A percentile compares a stretch with the other conserved stretches of the same genome.
These are phyloP conservation scores for Platichthys stellatus DNA, from an alignment of 2,113 vertebrate genomes.

Conservation along the genomic window DNA sequence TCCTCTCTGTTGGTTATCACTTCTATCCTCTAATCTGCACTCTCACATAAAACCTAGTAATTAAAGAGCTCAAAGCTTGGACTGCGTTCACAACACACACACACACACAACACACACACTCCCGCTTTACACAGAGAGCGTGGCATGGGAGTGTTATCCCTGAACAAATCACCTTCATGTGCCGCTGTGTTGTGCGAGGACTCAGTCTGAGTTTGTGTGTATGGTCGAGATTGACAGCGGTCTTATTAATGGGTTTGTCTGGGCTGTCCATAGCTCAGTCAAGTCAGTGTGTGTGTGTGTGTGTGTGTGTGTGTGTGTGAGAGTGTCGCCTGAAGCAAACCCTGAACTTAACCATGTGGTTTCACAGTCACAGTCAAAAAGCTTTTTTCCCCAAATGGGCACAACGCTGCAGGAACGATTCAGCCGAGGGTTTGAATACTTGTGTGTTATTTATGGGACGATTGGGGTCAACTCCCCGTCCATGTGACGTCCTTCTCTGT, in stretches of 20 bases:
- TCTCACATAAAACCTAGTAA: constrained; percentile 51
- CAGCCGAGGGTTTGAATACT: background rate
- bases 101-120: constrained; percentile 7
- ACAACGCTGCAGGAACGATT: background rate
- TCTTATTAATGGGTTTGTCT: background rate
- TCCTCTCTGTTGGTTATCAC: constrained; percentile 15
- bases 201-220: constrained; percentile 9
- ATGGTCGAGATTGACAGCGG: background rate
- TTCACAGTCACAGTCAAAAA: background rate
- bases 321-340: background rate
- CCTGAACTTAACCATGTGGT: background rate
- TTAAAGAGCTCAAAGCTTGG: constrained; percentile 44
- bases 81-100: constrained; percentile 5
- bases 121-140: constrained; percentile 23
- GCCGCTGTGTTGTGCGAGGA: constrained; percentile 28
- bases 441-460: background rate
- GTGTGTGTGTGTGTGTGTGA: background rate
- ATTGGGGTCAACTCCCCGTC: background rate
- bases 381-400: background rate
- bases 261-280: background rate
- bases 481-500: background rate
- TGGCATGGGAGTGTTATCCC: constrained; percentile 4
- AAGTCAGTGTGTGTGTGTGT: background rate
- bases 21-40: constrained; percentile 55
- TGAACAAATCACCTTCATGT: constrained; percentile 27